Evolutionary conservation across 2,113 vertebrate species (phyloP).

Genomic region (Otis tarda): DNA sequence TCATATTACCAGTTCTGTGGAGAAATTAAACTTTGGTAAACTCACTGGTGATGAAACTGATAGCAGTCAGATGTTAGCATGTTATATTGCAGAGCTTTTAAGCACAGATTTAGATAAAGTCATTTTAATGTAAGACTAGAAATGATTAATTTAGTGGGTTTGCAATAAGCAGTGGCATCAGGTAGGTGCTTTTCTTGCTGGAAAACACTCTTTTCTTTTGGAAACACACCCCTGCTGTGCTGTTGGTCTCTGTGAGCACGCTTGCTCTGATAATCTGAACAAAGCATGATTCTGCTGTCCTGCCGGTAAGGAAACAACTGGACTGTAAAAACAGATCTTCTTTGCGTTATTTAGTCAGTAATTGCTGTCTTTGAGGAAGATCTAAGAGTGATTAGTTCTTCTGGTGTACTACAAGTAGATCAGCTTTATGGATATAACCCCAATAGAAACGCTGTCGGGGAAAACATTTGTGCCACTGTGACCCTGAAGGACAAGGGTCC

Average conservation of each 20-base stretch:
- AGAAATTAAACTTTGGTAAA: background rate
- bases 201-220: background rate
- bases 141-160: background rate
- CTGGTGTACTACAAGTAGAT: background rate
- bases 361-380: slow-evolving; percentile 30
- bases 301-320: background rate
- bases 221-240: background rate
- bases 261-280: background rate
- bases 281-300: background rate
- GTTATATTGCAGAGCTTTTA: background rate
- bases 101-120: background rate
- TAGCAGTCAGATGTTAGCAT: background rate
- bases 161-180: background rate
- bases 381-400: background rate
- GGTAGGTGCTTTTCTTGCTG: background rate
- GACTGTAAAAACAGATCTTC: slow-evolving; percentile 21
- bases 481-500: background rate
- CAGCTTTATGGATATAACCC: background rate
- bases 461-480: background rate
- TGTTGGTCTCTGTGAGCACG: background rate
- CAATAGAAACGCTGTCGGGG: background rate
- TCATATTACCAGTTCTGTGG: background rate
- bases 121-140: background rate
- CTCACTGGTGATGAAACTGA: background rate
- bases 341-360: background rate